phyloP scores from a whole-genome alignment of 2,888 invertebrate genomes.

The Brassicogethes aeneus region DNA sequence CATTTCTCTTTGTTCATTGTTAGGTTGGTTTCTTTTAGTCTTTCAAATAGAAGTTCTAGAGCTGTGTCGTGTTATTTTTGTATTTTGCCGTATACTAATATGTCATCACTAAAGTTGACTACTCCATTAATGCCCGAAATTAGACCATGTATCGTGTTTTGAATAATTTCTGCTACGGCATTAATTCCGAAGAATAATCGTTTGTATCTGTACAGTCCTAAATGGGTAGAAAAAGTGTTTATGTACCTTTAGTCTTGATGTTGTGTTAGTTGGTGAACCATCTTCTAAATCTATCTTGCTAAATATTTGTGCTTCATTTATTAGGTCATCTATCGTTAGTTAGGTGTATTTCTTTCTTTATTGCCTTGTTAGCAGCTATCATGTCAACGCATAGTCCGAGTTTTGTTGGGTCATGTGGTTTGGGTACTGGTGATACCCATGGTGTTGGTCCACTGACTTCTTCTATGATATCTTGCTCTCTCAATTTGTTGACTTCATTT shows the following conservation, averaged over 20 bases:
- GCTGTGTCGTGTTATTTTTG: conserved; percentile 25
- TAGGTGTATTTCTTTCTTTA: conserved; percentile 8
- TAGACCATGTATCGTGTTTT: conserved; percentile 31
- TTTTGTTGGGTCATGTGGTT: neutral
- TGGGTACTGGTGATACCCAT: neutral
- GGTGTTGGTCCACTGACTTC: neutral
- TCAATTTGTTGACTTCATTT: neutral
- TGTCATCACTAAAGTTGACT: conserved; percentile 33
- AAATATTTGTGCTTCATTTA: conserved; percentile 11
- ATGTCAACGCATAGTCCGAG: neutral
- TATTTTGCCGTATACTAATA: conserved; percentile 27
- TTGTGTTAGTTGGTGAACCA: conserved; percentile 32
- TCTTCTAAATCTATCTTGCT: conserved; percentile 15
- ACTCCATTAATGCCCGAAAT: conserved; percentile 27
- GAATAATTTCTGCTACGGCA: conserved; percentile 38
- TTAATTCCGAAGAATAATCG: conserved; percentile 30
- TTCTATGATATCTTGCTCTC: neutral
- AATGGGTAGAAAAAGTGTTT: conserved; percentile 31
- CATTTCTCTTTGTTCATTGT: conserved; percentile 29
- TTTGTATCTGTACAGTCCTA: conserved; percentile 32
- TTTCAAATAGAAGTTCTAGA: conserved; percentile 20
- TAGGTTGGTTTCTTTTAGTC: conserved; percentile 18
- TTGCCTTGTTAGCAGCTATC: neutral
- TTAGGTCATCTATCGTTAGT: conserved; percentile 12
- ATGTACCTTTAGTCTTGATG: conserved; percentile 22